These are phyloP conservation scores for Diarsia dahlii DNA, from an alignment of 2,888 invertebrate species.

Conservation along the genomic window DNA sequence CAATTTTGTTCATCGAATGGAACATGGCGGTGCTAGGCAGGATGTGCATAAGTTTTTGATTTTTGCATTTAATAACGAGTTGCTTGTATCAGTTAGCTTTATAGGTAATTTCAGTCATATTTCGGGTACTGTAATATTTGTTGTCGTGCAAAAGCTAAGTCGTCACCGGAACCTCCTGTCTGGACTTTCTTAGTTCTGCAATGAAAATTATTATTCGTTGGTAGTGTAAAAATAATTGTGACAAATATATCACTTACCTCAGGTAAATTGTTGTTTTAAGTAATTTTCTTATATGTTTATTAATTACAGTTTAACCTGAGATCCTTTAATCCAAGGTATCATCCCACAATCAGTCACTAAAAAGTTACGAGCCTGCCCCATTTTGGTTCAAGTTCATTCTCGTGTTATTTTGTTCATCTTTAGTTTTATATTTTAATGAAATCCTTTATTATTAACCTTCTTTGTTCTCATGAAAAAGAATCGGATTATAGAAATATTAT, in stretches of 20 bases:
- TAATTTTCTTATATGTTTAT: constrained; percentile 58
- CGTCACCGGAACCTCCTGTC: constrained; percentile 66
- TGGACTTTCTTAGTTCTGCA: constrained; percentile 81
- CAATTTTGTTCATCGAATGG: constrained; percentile 79
- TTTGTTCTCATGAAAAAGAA: constrained; percentile 3
- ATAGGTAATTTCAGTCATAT: constrained; percentile 69
- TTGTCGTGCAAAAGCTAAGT: constrained; percentile 70
- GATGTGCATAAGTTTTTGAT: constrained; percentile 88
- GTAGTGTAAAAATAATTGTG: constrained; percentile 91
- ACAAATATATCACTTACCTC: constrained; percentile 86
- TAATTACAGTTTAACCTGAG: constrained; percentile 48
- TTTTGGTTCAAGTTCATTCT: constrained; percentile 85
- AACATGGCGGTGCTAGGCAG: constrained; percentile 90
- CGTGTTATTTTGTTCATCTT: constrained; percentile 78
- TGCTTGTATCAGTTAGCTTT: constrained; percentile 75
- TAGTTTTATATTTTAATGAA: constrained; percentile 44
- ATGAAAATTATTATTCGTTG: constrained; percentile 89
- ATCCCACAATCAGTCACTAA: constrained; percentile 66
- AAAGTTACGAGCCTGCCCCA: constrained; percentile 79
- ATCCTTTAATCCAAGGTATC: constrained; percentile 48
- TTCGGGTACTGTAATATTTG: constrained; percentile 70
- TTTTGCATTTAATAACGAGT: constrained; percentile 83
- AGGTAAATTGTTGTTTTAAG: constrained; percentile 85
- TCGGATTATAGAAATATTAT: constrained; percentile 23
- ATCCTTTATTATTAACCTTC: constrained; percentile 13